These are phyloP conservation scores for Pseudomyrmex concolor DNA, from an alignment of 1,140 invertebrate species.

Conservation along the genomic window DNA sequence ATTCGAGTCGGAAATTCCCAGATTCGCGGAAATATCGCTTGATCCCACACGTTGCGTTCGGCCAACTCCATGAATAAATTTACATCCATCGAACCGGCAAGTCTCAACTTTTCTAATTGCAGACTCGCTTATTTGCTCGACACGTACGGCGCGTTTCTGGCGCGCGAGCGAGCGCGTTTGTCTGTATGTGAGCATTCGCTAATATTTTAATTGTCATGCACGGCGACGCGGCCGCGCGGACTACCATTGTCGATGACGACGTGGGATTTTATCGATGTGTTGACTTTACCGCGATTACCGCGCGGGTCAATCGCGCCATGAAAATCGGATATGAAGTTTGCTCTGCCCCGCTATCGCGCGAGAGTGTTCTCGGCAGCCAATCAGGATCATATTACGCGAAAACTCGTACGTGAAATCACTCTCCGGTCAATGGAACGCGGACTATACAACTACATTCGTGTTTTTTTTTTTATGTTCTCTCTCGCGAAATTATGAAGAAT, in stretches of 20 bases:
- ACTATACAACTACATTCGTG: background rate
- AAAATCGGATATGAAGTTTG: constrained; percentile 67
- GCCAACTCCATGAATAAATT: constrained; percentile 59
- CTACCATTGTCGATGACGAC: constrained; percentile 42
- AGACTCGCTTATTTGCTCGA: constrained; percentile 52
- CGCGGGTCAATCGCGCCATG: constrained; percentile 64
- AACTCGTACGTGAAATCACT: constrained; percentile 37
- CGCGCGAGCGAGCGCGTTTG: constrained; percentile 2
- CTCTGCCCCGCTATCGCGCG: constrained; percentile 48
- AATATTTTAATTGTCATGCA: constrained; percentile 57
- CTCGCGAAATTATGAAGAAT: background rate
- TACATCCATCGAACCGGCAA: constrained; percentile 59
- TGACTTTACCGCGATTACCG: constrained; percentile 62
- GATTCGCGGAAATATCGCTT: constrained; percentile 44
- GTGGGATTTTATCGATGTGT: constrained; percentile 62
- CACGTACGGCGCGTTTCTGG: constrained; percentile 11
- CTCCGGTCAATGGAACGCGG: background rate
- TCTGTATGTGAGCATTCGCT: constrained; percentile 10
- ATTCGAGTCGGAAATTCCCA: constrained; percentile 29
- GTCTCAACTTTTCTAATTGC: constrained; percentile 60
- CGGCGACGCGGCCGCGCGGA: constrained; percentile 3
- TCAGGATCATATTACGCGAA: constrained; percentile 47
- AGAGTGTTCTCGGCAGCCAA: constrained; percentile 46
- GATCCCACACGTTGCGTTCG: background rate
- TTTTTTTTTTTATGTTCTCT: background rate